Evolutionary conservation across 2,797 vertebrate species (phyloP).

Genomic region (Busarellus nigricollis): DNA sequence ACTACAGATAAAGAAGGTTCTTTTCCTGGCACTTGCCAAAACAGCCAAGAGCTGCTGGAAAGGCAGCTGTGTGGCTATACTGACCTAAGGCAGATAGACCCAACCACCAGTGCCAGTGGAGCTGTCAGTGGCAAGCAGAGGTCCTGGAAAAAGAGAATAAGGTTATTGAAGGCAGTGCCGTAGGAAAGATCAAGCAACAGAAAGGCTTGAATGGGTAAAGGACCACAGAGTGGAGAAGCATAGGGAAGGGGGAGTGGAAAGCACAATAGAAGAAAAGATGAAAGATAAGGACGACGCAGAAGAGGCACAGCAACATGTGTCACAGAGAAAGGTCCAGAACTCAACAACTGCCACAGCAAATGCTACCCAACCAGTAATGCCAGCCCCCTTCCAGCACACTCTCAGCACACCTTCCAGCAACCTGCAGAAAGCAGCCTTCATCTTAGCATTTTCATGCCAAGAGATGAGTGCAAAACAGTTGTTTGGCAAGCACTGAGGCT

Average conservation of each 20-base stretch:
- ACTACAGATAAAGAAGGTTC: neutral
- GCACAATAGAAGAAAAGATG: accelerated
- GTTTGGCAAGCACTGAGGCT: neutral
- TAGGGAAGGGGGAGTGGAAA: neutral
- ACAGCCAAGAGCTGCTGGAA: neutral
- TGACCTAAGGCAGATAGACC: neutral
- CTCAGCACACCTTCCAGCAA: neutral
- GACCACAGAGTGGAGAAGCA: neutral
- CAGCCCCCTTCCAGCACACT: neutral
- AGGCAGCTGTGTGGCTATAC: neutral
- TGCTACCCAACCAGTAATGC: neutral
- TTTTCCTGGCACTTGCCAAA: neutral
- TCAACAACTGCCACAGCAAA: neutral
- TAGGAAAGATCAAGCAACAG: neutral
- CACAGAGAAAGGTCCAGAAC: neutral
- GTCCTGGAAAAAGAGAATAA: neutral
- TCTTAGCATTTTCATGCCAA: neutral
- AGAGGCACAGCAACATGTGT: neutral
- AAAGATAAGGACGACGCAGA: neutral
- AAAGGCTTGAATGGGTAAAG: neutral
- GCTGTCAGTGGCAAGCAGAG: neutral
- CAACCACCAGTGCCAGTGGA: neutral
- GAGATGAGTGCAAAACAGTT: neutral
- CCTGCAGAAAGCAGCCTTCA: neutral
- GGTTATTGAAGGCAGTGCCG: neutral